Evolutionary conservation across 1,140 invertebrate genomes (phyloP), one percentile per base, ranked within the genome.

Genomic region (Phymastichus coffea): DNA sequence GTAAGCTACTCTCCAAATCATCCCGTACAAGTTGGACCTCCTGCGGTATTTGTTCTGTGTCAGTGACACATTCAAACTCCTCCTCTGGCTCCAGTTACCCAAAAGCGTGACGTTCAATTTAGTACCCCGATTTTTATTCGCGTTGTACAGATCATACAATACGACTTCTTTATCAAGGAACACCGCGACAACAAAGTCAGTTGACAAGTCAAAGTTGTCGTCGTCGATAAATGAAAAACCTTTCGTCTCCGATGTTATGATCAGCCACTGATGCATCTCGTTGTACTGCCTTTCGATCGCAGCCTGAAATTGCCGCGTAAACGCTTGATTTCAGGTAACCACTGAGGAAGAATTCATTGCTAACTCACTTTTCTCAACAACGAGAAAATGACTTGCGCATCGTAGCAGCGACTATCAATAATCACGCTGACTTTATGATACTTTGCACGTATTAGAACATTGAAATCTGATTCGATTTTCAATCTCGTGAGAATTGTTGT

Each of bases 251-350:
- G 6, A 33, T 0, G 22, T 52, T 15, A 69, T 12, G 7, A 68
- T 54, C 12, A 71, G 15, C 69, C 68, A 71, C 2, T 46, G 51
- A n/a, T 70, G 63, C 3, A 61, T 51, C 8, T 69, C 56, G 4
- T 63, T 63, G 19, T 53, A 70, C 47, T 65, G 49, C 0, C 51
- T 41, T 20, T 61, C 14, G 0, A 15, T 37, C 9, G 63, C 48
- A 2, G 57, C 30, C 67, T 67, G 20, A 48, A 51, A 35, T n/a
- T n/a, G n/a, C n/a, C n/a, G 52, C 55, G 35, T 26, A 8, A 4
- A 28, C n/a, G n/a, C n/a, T n/a, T n/a, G n/a, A n/a, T 48, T 37
- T 33, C 8, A 46, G 44, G 6, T 25, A 9, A 15, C 15, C 57
- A 51, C 40, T 49, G n/a, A 14, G 26, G 14, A 48, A n/a, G 4